A percentile compares a stretch with the other conserved stretches of the same genome.
Evolutionary conservation across 2,113 vertebrate species (phyloP).

Genomic region (Chelonoidis abingdonii): DNA sequence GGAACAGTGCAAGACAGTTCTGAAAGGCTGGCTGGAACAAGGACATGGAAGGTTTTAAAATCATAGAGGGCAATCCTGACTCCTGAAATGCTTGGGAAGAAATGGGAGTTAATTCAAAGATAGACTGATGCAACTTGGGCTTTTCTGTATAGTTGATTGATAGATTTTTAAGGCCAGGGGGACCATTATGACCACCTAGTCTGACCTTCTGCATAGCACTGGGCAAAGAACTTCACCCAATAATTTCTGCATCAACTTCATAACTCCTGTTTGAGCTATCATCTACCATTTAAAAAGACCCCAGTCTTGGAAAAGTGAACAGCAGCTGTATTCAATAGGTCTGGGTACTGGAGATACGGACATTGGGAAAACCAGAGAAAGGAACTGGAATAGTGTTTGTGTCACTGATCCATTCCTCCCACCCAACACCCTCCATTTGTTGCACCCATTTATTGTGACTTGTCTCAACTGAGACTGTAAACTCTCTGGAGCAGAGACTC

Average conservation of each 20-base stretch:
- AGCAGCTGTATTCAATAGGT: neutral
- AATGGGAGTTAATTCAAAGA: neutral
- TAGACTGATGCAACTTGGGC: neutral
- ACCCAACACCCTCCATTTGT: too few species aligned
- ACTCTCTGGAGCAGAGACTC: too few species aligned
- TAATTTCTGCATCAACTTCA: neutral
- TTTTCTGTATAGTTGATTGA: neutral
- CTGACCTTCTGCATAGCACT: rapidly evolving
- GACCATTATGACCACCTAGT: neutral
- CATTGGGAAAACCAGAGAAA: too few species aligned
- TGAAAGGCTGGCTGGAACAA: neutral
- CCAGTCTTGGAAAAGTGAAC: neutral
- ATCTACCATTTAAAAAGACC: neutral
- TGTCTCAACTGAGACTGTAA: too few species aligned
- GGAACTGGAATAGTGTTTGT: too few species aligned
- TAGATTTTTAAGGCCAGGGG: neutral
- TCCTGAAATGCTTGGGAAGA: neutral
- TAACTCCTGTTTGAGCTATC: too few species aligned
- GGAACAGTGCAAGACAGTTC: neutral
- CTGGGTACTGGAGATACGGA: too few species aligned
- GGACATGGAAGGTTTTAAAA: neutral
- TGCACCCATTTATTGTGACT: too few species aligned
- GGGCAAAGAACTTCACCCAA: neutral
- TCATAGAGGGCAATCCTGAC: neutral
- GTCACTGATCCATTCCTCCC: too few species aligned